Evolutionary conservation across 2,888 invertebrate genomes (phyloP).

Genomic region (Ophonus ardosiacus): DNA sequence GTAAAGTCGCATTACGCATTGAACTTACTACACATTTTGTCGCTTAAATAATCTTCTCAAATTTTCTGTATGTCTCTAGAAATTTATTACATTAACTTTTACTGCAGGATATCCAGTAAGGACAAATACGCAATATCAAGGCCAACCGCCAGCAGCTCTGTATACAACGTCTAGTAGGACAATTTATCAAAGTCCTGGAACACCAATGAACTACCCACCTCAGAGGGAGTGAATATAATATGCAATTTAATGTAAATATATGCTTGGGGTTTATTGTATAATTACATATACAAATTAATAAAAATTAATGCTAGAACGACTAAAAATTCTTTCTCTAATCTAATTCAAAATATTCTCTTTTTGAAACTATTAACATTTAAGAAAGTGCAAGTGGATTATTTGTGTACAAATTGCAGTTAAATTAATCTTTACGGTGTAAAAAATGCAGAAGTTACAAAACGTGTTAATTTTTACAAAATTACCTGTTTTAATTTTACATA

Average conservation of each 20-base stretch:
- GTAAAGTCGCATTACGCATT: too few relatives aligned
- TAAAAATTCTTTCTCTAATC: constrained; percentile 31
- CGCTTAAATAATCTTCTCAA: too few relatives aligned
- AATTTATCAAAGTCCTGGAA: constrained; percentile 72
- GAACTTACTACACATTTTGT: too few relatives aligned
- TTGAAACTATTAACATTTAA: constrained; percentile 43
- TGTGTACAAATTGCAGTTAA: constrained; percentile 62
- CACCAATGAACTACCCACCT: constrained; percentile 71
- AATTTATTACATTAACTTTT: constrained; percentile 70
- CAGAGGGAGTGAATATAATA: constrained; percentile 63
- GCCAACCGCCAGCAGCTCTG: constrained; percentile 69
- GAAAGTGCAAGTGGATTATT: constrained; percentile 59
- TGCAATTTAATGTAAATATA: constrained; percentile 60
- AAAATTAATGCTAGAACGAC: constrained; percentile 53
- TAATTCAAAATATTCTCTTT: background rate
- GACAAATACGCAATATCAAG: constrained; percentile 78
- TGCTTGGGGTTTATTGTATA: constrained; percentile 63
- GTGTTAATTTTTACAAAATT: constrained; percentile 58
- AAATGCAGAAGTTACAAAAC: constrained; percentile 57
- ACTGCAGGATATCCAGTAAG: constrained; percentile 91
- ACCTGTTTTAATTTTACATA: constrained; percentile 53
- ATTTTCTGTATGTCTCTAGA: too few relatives aligned
- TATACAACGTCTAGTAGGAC: constrained; percentile 74
- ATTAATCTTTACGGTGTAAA: constrained; percentile 56
- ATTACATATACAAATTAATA: constrained; percentile 63